These are phyloP conservation scores for Peromyscus nudipes DNA, from an alignment of 2,797 vertebrate species.

Conservation along the genomic window DNA sequence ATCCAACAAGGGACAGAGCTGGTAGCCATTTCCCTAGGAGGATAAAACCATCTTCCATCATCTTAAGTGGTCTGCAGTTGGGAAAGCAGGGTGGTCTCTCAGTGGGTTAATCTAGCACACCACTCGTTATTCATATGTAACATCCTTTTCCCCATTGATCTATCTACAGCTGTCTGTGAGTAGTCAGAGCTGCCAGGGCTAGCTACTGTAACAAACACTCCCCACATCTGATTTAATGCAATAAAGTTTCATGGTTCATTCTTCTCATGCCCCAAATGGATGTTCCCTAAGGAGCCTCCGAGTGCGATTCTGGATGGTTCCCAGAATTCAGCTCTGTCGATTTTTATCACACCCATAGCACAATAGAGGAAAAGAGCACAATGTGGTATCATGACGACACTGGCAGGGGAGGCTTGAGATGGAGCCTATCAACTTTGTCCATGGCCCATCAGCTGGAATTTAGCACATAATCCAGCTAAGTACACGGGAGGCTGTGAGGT, in stretches of 20 bases:
- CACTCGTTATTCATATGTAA: fast-evolving
- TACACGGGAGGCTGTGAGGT: background rate
- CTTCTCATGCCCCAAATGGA: background rate
- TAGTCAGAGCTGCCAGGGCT: background rate
- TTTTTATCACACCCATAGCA: background rate
- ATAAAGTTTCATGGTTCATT: background rate
- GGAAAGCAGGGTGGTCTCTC: background rate
- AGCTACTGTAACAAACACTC: background rate
- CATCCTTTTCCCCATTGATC: background rate
- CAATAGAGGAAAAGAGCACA: background rate
- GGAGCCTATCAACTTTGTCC: no score
- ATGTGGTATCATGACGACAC: background rate
- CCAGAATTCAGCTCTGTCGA: no score
- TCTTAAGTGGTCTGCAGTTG: background rate
- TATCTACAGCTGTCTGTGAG: background rate
- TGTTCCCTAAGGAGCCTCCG: background rate
- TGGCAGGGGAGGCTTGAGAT: background rate
- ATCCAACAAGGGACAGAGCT: background rate
- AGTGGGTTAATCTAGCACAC: fast-evolving
- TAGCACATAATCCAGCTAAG: no score
- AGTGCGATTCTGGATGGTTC: background rate
- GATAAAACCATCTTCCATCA: background rate
- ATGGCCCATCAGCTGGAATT: background rate
- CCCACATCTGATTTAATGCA: background rate
- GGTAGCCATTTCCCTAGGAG: background rate